Conservation (phyloP, 2,797 vertebrate genomes). For the Catharus ustulatus region DNA sequence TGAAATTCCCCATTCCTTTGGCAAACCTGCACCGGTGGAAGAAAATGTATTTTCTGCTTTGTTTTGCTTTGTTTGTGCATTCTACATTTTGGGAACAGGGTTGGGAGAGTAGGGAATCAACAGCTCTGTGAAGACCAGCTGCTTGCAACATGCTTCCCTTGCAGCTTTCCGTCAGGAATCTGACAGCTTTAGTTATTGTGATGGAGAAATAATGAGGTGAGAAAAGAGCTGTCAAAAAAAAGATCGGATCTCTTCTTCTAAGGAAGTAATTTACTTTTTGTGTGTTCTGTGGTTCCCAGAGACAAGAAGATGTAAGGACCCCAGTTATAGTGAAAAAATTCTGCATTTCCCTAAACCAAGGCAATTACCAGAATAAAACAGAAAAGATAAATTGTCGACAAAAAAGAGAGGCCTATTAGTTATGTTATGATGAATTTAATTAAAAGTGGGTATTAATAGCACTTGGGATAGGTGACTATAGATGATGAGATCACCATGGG, state of each 20-base stretch:
- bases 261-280: constrained; percentile 26
- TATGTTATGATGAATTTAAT: background rate
- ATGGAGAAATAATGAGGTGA: constrained; percentile 58
- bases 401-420: fast-evolving
- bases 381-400: background rate
- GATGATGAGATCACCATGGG: background rate
- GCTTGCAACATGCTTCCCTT: constrained; percentile 36
- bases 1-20: background rate
- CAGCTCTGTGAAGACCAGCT: constrained; percentile 15
- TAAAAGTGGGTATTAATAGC: background rate
- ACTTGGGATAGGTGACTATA: background rate
- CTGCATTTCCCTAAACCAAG: background rate
- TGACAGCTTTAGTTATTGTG: constrained; percentile 59
- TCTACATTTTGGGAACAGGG: background rate
- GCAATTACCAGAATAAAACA: background rate
- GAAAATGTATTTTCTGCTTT: background rate
- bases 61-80: background rate
- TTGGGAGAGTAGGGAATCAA: background rate
- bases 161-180: constrained; percentile 10
- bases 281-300: background rate
- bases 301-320: background rate
- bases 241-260: background rate
- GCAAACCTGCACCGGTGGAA: background rate
- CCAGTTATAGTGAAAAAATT: background rate
- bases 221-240: constrained; percentile 44